A percentile compares a stretch with the other conserved stretches of the same genome.
Evolutionary conservation across 2,113 vertebrate genomes (phyloP).

Genomic region (Corythaeola cristata): DNA sequence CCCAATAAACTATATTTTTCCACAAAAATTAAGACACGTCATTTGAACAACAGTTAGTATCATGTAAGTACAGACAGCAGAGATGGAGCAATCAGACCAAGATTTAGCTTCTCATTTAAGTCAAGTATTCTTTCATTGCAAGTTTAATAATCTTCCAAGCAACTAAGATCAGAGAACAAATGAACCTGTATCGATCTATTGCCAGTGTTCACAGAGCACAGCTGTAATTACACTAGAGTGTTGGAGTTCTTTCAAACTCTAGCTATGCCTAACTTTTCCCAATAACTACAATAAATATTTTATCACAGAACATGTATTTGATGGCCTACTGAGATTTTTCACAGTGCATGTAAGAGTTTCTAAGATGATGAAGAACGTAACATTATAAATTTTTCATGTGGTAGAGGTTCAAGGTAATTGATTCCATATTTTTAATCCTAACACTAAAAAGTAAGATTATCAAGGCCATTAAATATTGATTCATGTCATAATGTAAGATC

Average conservation of each 20-base stretch:
- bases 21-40: slow-evolving; percentile 54
- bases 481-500: slow-evolving; percentile 78
- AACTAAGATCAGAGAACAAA: slow-evolving; percentile 81
- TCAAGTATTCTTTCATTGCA: slow-evolving; percentile 76
- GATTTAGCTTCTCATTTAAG: slow-evolving; percentile 79
- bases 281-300: slow-evolving; percentile 97
- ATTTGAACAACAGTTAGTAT: slow-evolving; percentile 41
- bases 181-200: slow-evolving; percentile 81
- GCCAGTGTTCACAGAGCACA: slow-evolving; percentile 74
- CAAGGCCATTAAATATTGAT: slow-evolving; percentile 84
- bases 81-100: slow-evolving; percentile 61
- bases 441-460: slow-evolving; percentile 85
- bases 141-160: slow-evolving; percentile 75
- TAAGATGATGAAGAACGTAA: slow-evolving; percentile 88
- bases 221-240: slow-evolving; percentile 90
- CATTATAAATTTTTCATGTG: slow-evolving; percentile 90
- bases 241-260: slow-evolving; percentile 90
- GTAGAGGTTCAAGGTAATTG: slow-evolving; percentile 83
- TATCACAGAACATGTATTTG: slow-evolving; percentile 94
- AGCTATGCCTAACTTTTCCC: slow-evolving; percentile 85
- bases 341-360: slow-evolving; percentile 85
- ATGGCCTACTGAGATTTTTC: slow-evolving; percentile 92
- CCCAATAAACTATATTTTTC: slow-evolving; percentile 8
- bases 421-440: slow-evolving; percentile 85
- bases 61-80: neutral